A percentile compares a stretch with the other conserved stretches of the same genome.
Evolutionary conservation across 2,888 invertebrate species (phyloP).

Genomic region (Marronus borbonicus): DNA sequence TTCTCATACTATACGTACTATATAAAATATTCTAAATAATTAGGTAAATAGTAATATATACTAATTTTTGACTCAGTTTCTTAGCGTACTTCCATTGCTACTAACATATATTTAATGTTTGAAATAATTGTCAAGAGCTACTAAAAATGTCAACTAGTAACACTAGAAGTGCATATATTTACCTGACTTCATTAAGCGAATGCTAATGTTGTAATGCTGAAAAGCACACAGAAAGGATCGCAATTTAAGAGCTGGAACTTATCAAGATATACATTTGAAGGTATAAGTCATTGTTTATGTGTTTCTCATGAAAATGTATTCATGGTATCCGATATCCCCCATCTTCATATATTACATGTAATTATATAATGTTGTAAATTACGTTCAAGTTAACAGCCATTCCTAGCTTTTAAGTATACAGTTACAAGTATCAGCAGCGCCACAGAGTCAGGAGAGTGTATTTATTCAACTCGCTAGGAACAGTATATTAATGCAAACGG

Average conservation of each 20-base stretch:
- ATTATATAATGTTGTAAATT: slow-evolving; percentile 52
- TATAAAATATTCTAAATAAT: too few species aligned
- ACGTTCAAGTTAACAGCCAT: slow-evolving; percentile 43
- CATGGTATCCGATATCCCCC: slow-evolving; percentile 26
- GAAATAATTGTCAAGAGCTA: too few species aligned
- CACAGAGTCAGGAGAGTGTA: slow-evolving; percentile 10
- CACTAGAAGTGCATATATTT: too few species aligned
- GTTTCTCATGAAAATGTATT: slow-evolving; percentile 21
- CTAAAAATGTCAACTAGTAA: too few species aligned
- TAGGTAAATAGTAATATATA: too few species aligned
- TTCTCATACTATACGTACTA: too few species aligned
- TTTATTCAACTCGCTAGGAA: slow-evolving; percentile 44
- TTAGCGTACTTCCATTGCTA: too few species aligned
- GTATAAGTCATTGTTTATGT: slow-evolving; percentile 12
- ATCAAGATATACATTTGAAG: slow-evolving; percentile 3
- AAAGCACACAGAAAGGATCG: too few species aligned
- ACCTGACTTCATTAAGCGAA: too few species aligned
- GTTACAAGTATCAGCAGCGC: slow-evolving; percentile 37
- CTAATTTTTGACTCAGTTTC: too few species aligned
- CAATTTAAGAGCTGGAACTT: neutral
- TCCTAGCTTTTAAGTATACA: slow-evolving; percentile 46
- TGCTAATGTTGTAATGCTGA: too few species aligned
- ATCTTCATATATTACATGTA: slow-evolving; percentile 45
- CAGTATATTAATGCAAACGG: slow-evolving; percentile 46
- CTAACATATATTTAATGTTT: too few species aligned